These are phyloP conservation scores for Pocillopora damicornis DNA, from an alignment of 64 coral and sea anemone genomes.

Conservation along the genomic window DNA sequence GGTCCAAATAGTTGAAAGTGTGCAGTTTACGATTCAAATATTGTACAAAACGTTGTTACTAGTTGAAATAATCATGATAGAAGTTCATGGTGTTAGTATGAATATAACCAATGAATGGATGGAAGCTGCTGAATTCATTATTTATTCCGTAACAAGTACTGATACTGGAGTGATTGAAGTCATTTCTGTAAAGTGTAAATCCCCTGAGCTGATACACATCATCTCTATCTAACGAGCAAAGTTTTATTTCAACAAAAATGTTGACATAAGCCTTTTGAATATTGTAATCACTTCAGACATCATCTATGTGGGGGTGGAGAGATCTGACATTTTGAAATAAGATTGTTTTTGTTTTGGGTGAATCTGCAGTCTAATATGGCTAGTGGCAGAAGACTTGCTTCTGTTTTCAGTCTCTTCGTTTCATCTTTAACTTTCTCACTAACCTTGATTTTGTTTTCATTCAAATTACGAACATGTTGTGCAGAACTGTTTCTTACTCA, in stretches of 20 bases:
- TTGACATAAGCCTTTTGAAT: background rate
- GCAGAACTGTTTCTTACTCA: background rate
- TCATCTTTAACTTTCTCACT: conserved; percentile 7
- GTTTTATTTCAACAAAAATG: background rate
- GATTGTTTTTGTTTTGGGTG: conserved; percentile 3
- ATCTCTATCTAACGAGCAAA: background rate
- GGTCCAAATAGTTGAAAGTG: too few species aligned
- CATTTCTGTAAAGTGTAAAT: conserved; percentile 11
- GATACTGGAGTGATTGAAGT: background rate
- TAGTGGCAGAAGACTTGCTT: background rate
- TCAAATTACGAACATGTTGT: background rate
- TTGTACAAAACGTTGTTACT: too few species aligned
- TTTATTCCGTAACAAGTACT: background rate
- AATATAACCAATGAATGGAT: background rate
- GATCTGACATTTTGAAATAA: background rate
- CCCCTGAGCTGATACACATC: background rate
- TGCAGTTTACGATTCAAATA: too few species aligned
- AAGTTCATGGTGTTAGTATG: conserved; percentile 9
- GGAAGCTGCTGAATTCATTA: background rate
- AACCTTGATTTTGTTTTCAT: conserved; percentile 22
- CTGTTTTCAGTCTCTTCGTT: background rate
- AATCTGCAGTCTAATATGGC: background rate
- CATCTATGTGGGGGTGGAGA: background rate
- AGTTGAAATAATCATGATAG: background rate
- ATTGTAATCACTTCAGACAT: background rate